Percentiles rank a stretch among this genome's conserved stretches.
These are phyloP conservation scores for Ctenicera cuprea DNA, from an alignment of 2,888 invertebrate species.

Conservation along the genomic window DNA sequence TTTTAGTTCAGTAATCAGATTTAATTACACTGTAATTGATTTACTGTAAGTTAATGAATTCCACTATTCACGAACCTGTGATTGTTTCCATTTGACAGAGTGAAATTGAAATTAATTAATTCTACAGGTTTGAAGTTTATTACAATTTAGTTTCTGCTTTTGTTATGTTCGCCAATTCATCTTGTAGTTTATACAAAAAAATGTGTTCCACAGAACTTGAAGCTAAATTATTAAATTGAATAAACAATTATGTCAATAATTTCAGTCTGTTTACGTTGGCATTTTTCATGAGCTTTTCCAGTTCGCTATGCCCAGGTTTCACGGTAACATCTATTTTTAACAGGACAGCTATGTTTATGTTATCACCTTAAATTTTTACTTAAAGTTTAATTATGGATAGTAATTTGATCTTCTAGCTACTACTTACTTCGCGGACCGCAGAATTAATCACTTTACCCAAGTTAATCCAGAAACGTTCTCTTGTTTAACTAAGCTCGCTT, in stretches of 20 bases:
- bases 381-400: background rate
- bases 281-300: conserved; percentile 19
- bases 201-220: background rate
- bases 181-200: background rate
- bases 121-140: background rate
- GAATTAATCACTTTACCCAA: background rate
- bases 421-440: background rate
- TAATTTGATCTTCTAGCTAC: background rate
- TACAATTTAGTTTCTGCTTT: background rate
- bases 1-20: conserved; percentile 1
- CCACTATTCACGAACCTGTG: background rate
- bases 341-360: background rate
- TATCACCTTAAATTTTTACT: background rate
- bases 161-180: background rate
- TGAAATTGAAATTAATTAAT: conserved; percentile 9
- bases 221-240: conserved; percentile 13
- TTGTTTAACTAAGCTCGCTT: background rate
- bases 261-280: conserved; percentile 9
- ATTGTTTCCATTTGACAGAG: conserved; percentile 16
- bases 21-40: conserved; percentile 17
- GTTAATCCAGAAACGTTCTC: background rate
- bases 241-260: conserved; percentile 12
- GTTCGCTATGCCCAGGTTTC: background rate
- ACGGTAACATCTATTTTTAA: background rate
- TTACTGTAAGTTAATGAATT: conserved; percentile 9